Evolutionary conservation across 2,797 vertebrate species (phyloP).

Genomic region (Gallirallus australis): DNA sequence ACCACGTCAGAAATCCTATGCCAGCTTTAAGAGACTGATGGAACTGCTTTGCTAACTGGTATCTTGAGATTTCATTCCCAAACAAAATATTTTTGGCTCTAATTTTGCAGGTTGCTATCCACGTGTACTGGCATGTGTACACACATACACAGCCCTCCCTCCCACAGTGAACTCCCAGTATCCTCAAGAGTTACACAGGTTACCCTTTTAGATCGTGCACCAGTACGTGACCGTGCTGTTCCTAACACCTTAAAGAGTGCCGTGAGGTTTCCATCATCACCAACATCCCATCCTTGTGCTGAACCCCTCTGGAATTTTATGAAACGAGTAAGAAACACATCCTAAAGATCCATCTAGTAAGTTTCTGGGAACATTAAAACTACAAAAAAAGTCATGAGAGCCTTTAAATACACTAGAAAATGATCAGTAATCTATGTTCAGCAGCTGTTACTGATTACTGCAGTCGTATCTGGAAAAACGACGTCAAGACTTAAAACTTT

Average conservation of each 20-base stretch:
- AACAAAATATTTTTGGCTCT: neutral
- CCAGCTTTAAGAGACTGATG: neutral
- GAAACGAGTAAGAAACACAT: neutral
- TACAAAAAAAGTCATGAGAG: neutral
- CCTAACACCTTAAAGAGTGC: neutral
- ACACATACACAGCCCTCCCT: neutral
- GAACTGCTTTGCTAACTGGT: neutral
- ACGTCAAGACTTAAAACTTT: neutral
- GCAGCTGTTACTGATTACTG: neutral
- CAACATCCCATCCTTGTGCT: neutral
- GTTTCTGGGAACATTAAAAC: conserved; percentile 20
- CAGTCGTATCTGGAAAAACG: neutral
- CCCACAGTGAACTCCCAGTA: neutral
- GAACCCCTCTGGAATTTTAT: neutral
- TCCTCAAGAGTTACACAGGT: neutral
- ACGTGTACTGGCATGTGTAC: neutral
- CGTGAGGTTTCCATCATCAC: neutral
- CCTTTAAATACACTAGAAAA: conserved; percentile 46
- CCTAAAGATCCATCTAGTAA: neutral
- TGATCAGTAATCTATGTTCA: neutral
- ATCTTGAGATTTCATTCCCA: neutral
- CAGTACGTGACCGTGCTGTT: neutral
- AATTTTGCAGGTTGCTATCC: neutral
- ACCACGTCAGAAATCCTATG: neutral
- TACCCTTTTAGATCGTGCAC: neutral